Percentiles rank a stretch among this genome's conserved stretches.
Conservation (phyloP, 1,140 invertebrate species). For the Cyclargus thomasi region DNA sequence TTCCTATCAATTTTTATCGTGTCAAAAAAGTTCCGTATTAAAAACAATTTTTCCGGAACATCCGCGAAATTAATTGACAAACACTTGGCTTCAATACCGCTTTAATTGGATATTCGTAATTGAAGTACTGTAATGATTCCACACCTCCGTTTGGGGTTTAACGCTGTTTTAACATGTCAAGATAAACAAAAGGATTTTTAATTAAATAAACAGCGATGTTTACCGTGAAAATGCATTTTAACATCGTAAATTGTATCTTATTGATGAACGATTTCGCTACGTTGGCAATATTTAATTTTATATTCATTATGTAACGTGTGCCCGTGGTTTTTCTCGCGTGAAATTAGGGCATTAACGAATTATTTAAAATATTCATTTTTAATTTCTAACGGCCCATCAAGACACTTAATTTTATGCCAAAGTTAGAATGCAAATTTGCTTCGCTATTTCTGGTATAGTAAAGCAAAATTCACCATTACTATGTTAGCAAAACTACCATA, state of each 20-base stretch:
- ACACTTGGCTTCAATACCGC: conserved; percentile 28
- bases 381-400: too few species aligned
- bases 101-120: conserved; percentile 41
- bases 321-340: too few species aligned
- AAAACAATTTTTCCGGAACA: too few species aligned
- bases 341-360: too few species aligned
- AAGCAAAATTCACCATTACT: too few species aligned
- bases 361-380: too few species aligned
- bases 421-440: too few species aligned
- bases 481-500: too few species aligned
- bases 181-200: conserved; percentile 20
- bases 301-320: background rate
- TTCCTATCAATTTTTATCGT: background rate
- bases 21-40: too few species aligned
- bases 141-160: conserved; percentile 22
- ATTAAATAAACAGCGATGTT: conserved; percentile 19
- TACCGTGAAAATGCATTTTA: conserved; percentile 24
- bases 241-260: conserved; percentile 14
- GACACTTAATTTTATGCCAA: too few species aligned
- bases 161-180: conserved; percentile 25
- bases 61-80: conserved; percentile 29
- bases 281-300: background rate
- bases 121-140: conserved; percentile 35
- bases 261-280: conserved; percentile 26
- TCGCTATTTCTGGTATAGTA: too few species aligned